These are phyloP conservation scores for Loris lydekkerianus DNA, from an alignment of 2,797 vertebrate species.

Conservation along the genomic window DNA sequence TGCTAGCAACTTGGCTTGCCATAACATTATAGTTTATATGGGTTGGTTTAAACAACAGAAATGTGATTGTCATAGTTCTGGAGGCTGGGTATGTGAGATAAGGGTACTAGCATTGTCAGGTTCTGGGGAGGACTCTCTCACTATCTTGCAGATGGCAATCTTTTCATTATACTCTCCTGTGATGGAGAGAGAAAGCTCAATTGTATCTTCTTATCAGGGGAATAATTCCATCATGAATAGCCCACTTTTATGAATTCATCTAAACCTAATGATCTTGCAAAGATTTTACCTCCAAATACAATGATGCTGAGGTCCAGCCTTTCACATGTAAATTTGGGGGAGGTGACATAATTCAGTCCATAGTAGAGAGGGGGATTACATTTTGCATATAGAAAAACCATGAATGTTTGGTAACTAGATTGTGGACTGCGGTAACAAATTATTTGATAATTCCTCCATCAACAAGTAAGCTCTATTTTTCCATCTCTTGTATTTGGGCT, in stretches of 20 bases:
- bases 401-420: neutral
- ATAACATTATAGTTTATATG: neutral
- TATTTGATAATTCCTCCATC: neutral
- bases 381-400: neutral
- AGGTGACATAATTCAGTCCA: neutral
- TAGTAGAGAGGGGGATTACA: neutral
- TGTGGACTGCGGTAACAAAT: neutral
- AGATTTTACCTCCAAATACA: neutral
- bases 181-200: neutral
- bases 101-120: accelerated
- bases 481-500: neutral
- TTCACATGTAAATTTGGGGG: neutral
- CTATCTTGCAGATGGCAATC: neutral
- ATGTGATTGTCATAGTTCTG: neutral
- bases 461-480: neutral
- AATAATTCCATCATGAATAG: neutral
- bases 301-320: no score
- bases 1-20: neutral
- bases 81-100: neutral
- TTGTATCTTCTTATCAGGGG: neutral
- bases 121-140: no score
- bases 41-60: neutral
- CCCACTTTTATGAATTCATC: no score
- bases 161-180: neutral
- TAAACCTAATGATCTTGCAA: neutral